These are phyloP conservation scores for Apamea sordens DNA, from an alignment of 2,888 invertebrate genomes.

Conservation along the genomic window DNA sequence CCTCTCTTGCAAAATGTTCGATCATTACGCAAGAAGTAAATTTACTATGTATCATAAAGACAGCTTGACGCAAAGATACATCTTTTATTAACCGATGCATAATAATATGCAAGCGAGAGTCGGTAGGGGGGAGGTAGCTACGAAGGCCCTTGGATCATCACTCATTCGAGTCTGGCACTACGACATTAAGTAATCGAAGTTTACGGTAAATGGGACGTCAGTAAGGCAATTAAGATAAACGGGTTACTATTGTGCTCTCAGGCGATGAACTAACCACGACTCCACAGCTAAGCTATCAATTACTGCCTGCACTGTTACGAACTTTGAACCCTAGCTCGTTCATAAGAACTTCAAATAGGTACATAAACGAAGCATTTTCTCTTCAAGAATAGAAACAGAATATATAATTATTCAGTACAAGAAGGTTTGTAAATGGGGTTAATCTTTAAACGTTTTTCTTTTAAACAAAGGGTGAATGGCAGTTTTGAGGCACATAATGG, in stretches of 20 bases:
- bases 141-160: slow-evolving; percentile 27
- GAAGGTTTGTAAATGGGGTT: slow-evolving; percentile 10
- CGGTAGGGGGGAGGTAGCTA: background rate
- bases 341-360: slow-evolving; percentile 19
- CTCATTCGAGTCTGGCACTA: slow-evolving; percentile 47
- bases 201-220: slow-evolving; percentile 53
- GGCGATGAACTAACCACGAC: slow-evolving; percentile 37
- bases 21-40: background rate
- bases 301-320: slow-evolving; percentile 38
- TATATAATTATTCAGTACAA: slow-evolving; percentile 19
- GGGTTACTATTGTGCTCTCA: slow-evolving; percentile 53
- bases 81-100: slow-evolving; percentile 15
- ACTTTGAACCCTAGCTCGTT: slow-evolving; percentile 39
- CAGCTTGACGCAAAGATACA: slow-evolving; percentile 8
- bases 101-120: background rate
- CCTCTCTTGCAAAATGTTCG: slow-evolving; percentile 7
- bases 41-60: background rate
- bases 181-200: slow-evolving; percentile 61
- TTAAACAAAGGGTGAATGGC: slow-evolving; percentile 32
- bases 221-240: slow-evolving; percentile 61
- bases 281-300: slow-evolving; percentile 52
- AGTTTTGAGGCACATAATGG: slow-evolving; percentile 7
- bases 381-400: slow-evolving; percentile 16
- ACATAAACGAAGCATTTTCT: slow-evolving; percentile 40
- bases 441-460: slow-evolving; percentile 35